Conservation (phyloP, 2,797 vertebrate species). For the Holocentrus rufus region DNA sequence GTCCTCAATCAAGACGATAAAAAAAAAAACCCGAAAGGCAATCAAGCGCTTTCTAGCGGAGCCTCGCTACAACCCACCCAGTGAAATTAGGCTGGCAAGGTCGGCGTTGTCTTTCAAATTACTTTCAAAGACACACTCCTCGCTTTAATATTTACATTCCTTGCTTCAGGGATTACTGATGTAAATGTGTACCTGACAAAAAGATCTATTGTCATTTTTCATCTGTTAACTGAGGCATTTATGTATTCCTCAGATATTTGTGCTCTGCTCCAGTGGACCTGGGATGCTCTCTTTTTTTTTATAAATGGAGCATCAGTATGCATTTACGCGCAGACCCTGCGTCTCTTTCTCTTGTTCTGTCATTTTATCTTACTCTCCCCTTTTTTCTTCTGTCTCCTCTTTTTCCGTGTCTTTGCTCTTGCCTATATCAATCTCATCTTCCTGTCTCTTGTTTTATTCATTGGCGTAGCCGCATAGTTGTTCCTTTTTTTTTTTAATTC, state of each 20-base stretch:
- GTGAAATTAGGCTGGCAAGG: too few species aligned
- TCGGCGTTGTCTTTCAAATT: too few species aligned
- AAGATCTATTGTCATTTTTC: too few species aligned
- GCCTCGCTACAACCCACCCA: too few species aligned
- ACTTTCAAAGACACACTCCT: too few species aligned
- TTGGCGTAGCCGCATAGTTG: constrained; percentile 29
- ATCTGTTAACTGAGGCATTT: neutral
- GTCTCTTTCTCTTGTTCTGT: constrained; percentile 12
- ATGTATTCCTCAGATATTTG: neutral
- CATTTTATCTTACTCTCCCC: neutral
- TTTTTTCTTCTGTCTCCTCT: neutral
- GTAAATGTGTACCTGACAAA: too few species aligned
- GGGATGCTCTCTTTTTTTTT: neutral
- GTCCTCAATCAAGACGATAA: too few species aligned
- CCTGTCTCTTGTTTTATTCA: constrained; percentile 31
- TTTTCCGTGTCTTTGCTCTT: neutral
- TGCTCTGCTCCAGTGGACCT: too few species aligned
- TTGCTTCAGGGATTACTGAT: too few species aligned
- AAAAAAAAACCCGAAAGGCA: too few species aligned
- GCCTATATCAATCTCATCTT: constrained; percentile 25
- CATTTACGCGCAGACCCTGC: constrained; percentile 16
- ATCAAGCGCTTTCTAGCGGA: too few species aligned
- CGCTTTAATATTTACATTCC: too few species aligned
- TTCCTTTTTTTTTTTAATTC: constrained; percentile 1
- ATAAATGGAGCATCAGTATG: neutral